These are phyloP conservation scores for Drosophila arawakana DNA, from an alignment of 1,140 invertebrate genomes.

Conservation along the genomic window DNA sequence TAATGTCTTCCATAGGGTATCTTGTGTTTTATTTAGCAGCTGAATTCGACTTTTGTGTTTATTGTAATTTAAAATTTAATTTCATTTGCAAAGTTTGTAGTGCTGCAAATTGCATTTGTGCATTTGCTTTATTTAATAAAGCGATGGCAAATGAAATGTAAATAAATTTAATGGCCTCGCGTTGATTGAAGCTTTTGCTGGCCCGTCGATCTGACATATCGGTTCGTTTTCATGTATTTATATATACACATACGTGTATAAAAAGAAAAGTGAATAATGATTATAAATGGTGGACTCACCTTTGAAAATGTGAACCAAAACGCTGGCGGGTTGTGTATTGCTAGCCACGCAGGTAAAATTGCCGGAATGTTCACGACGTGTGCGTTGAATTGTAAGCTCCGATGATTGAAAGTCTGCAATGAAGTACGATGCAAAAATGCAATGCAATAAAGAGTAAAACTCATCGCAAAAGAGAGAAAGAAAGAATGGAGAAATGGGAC, in stretches of 20 bases:
- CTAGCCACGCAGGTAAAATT: conserved; percentile 95
- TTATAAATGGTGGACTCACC: conserved; percentile 85
- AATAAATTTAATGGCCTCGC: conserved; percentile 4
- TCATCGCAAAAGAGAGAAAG: neutral
- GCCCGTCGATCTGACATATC: no score
- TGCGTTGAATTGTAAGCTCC: conserved; percentile 88
- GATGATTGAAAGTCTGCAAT: conserved; percentile 87
- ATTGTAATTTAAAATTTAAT: conserved; percentile 53
- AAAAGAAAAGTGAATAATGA: conserved; percentile 13
- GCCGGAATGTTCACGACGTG: conserved; percentile 90
- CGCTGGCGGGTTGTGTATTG: conserved; percentile 92
- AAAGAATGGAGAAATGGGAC: neutral
- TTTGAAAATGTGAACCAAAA: conserved; percentile 94
- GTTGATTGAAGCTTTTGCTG: conserved; percentile 7
- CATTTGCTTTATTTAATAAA: conserved; percentile 32
- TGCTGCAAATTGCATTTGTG: conserved; percentile 4
- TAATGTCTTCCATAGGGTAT: neutral
- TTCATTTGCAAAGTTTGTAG: conserved; percentile 29
- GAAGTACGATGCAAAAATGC: conserved; percentile 20
- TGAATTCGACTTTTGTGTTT: conserved; percentile 3
- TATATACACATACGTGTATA: neutral
- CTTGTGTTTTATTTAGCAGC: neutral
- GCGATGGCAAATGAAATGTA: conserved; percentile 23
- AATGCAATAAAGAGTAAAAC: conserved; percentile 15
- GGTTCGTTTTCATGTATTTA: conserved; percentile 7